Conservation (phyloP, 2,797 vertebrate species). For the Dipus sagitta region DNA sequence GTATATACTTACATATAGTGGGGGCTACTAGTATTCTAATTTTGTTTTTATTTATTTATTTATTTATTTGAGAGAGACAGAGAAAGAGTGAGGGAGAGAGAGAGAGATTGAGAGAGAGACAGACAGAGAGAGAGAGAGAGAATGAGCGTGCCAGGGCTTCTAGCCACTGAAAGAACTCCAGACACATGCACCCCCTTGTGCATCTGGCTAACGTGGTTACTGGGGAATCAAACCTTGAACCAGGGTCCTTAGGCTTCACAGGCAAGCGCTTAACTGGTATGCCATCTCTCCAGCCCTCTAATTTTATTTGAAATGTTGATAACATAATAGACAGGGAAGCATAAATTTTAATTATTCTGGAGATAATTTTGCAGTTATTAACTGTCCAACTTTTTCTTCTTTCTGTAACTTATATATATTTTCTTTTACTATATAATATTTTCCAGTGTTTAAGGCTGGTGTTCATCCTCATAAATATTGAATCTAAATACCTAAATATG, state of each 20-base stretch:
- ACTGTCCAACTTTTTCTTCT: neutral
- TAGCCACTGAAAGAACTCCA: too few species aligned
- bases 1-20: neutral
- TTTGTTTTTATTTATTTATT: neutral
- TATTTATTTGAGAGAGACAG: too few species aligned
- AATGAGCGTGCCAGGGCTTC: too few species aligned
- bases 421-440: conserved; percentile 3
- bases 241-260: too few species aligned
- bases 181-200: too few species aligned
- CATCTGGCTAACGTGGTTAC: too few species aligned
- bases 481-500: conserved; percentile 4
- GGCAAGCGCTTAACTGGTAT: too few species aligned
- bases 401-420: neutral
- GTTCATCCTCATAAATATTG: neutral
- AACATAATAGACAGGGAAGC: neutral
- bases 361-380: neutral
- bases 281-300: neutral
- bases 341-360: neutral
- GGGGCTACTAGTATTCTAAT: neutral
- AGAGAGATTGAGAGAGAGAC: too few species aligned
- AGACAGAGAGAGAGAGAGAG: too few species aligned
- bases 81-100: too few species aligned
- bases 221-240: too few species aligned
- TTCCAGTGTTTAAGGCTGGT: neutral
- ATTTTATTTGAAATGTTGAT: conserved; percentile 28